Evolutionary conservation across 1,140 invertebrate genomes (phyloP), one percentile per base, ranked within the genome.

Genomic region (Liolophura sinensis): DNA sequence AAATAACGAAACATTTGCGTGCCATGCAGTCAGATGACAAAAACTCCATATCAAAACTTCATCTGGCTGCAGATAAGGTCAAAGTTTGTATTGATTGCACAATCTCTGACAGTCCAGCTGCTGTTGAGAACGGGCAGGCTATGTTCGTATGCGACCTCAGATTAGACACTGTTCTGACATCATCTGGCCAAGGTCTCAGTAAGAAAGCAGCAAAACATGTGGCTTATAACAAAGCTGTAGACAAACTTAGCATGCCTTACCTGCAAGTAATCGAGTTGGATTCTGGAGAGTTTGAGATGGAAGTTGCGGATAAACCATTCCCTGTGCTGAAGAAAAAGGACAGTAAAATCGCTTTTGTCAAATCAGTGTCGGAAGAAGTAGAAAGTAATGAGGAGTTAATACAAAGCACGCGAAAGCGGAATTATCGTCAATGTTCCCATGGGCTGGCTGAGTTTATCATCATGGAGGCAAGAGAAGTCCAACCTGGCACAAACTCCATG

Each of bases 201-300:
- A 77, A 78, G 48, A 79, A 76, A 61, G 54, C 62, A 11, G 73
- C 79, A 20, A 81, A 78, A 60, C 68, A 70, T 25, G 68, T 74
- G 14, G 78, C 79, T 15, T 79, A 69, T 67, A 58, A 73, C 20
- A 73, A 73, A 56, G 75, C 75, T 49, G 31, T 78, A 22, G 54
- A 76, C 31, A 54, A 71, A 16, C 64, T 79, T 18, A 54, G 54
- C 3, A 74, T 67, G 54, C 70, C 69, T 27, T 69, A 64, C 55
- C 46, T 77, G 4, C 68, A 68, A 40, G 65, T 81, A 55, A 65
- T 68, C 12, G 46, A 62, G n/a, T 50, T 67, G 18, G 70, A 75
- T 48, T 65, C 67, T 22, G 64, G 68, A 6, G 67, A 68, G 51
- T 59, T 60, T 22, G 71, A 72, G 54, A 62, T 79, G 22, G 50